phyloP scores from a whole-genome alignment of 2,888 invertebrate species.

The Myopa tessellatipennis region DNA sequence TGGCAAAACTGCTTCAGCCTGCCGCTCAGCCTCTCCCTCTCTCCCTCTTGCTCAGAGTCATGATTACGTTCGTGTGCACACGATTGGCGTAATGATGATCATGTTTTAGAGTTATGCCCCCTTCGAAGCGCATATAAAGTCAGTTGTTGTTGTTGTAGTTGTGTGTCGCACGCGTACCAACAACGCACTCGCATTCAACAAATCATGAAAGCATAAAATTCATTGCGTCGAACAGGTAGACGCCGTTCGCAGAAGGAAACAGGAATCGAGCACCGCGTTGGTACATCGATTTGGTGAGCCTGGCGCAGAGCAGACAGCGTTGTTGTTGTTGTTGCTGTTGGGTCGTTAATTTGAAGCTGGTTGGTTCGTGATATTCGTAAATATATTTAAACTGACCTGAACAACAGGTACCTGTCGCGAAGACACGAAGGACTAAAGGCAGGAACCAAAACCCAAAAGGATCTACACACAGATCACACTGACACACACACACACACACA shows the following conservation, averaged over 20 bases:
- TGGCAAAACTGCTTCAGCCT: not conserved
- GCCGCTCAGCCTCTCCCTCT: not conserved
- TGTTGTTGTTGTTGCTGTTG: not conserved
- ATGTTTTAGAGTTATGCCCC: slow-evolving; percentile 36
- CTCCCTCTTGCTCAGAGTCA: not conserved
- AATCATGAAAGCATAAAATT: slow-evolving; percentile 37
- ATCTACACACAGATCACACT: not conserved
- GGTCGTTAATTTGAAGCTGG: not conserved
- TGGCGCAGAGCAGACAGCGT: not conserved
- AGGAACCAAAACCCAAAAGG: not conserved
- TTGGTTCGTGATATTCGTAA: not conserved
- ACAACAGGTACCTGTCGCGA: no score
- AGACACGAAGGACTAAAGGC: no score
- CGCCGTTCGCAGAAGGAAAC: not conserved
- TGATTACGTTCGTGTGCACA: slow-evolving; percentile 4
- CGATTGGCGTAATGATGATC: slow-evolving; percentile 29
- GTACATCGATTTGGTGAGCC: no score
- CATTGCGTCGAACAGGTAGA: slow-evolving; percentile 37
- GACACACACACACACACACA: not conserved
- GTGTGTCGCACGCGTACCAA: not conserved
- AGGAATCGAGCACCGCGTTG: no score
- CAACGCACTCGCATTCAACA: slow-evolving; percentile 19
- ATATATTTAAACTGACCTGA: no score
- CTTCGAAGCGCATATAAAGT: slow-evolving; percentile 14
- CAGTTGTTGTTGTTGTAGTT: not conserved